Base-by-base conservation (phyloP, 2,888 invertebrate genomes). In the Drosophila quinaria region DNA sequence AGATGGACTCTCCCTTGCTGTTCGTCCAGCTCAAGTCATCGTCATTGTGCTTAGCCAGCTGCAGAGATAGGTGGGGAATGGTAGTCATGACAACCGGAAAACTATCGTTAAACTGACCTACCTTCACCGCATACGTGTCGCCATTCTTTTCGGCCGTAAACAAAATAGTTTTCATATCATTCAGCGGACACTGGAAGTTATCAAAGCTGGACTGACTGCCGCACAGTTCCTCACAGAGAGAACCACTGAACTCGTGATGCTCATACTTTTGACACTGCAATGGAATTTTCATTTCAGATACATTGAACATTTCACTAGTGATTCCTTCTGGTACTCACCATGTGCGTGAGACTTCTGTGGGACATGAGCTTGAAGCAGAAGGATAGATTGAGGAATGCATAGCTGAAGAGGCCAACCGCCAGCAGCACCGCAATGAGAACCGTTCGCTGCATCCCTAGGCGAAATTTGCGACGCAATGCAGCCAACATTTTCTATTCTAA, bases 121-220 rank as follows among this genome's bases (percentile, higher is more conserved):
- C 92, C 90, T 92, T 92, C 22, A 92, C 90, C 25, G 91, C 91
- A 72, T 92, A 91, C 58, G 90, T 77, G 59, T 92, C 91, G 8
- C 91, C 87, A 70, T 92, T 92, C 74, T 92, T 92, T 42, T 92
- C 91, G 11, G 92, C 92, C 37, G 92, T 90, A 78, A 92, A 92
- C 64, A 91, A 80, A n/a, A 90, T 88, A 1, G 92, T 91, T 59
- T 90, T 91, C 89, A 92, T 90, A 17, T 91, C 90, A 50, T 88
- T 91, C 47, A 84, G 70, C 2, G 91, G 91, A 60, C 92, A 92
- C 62, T 91, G 92, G 60, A 92, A 92, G 47, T 92, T 90, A 44
- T 90, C 90, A 56, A 92, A 92, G 17, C 78, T 86, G 15, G 90
- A 84, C 49, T 85, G 86, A 0, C 71, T 61, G 35, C 80, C 73